Conservation (phyloP, 2,113 vertebrate species). For the Pavo muticus region DNA sequence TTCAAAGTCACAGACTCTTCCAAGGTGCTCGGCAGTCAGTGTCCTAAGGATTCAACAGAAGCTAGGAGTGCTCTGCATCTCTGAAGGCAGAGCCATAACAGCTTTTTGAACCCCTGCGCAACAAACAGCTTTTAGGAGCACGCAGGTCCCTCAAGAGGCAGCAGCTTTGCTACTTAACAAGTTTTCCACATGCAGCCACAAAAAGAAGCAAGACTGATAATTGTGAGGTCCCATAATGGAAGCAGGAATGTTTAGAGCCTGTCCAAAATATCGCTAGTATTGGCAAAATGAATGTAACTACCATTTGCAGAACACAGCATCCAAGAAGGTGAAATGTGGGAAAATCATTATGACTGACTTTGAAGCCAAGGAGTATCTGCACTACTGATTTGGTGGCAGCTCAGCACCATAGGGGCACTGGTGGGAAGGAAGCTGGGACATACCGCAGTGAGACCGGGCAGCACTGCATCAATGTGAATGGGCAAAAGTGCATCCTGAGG, state of each 20-base stretch:
- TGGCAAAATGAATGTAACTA: not conserved
- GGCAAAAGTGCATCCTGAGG: not conserved
- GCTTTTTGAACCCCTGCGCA: not conserved
- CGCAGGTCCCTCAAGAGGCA: not conserved
- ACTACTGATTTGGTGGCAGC: not conserved
- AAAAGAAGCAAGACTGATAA: not conserved
- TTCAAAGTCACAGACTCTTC: constrained; percentile 19
- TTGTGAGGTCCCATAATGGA: not conserved
- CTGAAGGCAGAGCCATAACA: not conserved
- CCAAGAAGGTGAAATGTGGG: not conserved
- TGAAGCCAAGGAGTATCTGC: not conserved
- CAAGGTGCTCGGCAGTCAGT: constrained; percentile 26
- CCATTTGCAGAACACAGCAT: fast-evolving
- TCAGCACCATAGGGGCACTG: not conserved
- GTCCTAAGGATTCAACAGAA: constrained; percentile 35
- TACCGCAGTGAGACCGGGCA: not conserved
- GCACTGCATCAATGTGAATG: not conserved
- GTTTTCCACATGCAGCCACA: not conserved
- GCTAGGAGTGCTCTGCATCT: not conserved
- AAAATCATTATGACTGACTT: not conserved
- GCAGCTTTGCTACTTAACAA: not conserved
- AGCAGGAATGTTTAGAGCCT: not conserved
- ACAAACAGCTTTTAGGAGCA: not conserved
- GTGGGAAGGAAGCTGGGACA: not conserved
- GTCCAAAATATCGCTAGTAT: not conserved